These are phyloP conservation scores for Tetraneura akinire DNA, from an alignment of 1,140 invertebrate species.

Conservation along the genomic window DNA sequence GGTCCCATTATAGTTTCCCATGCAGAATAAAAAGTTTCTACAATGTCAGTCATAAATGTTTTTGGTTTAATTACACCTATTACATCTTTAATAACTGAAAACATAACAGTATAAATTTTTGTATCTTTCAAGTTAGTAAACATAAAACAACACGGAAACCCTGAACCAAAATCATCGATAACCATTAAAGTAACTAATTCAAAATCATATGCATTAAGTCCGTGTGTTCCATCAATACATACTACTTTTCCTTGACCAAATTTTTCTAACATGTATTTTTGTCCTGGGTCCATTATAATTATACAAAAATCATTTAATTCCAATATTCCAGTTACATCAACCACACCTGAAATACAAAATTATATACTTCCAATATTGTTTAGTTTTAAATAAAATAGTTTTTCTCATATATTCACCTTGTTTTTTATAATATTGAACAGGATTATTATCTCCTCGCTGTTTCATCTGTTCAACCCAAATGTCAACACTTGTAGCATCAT, in stretches of 20 bases:
- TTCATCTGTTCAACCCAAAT: background rate
- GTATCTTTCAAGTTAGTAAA: conserved; percentile 22
- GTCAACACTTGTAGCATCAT: background rate
- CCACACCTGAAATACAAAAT: background rate
- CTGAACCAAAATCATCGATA: conserved; percentile 17
- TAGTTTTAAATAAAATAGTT: background rate
- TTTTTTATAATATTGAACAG: background rate
- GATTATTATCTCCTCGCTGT: background rate
- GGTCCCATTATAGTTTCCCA: background rate
- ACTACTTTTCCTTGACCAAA: background rate
- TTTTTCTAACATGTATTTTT: background rate
- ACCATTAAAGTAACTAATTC: conserved; percentile 20
- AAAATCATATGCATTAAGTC: conserved; percentile 31
- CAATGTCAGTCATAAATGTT: background rate
- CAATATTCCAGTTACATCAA: background rate
- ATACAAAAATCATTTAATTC: background rate
- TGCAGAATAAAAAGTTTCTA: conserved; percentile 14
- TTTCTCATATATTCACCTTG: background rate
- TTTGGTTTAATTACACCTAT: background rate
- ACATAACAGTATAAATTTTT: conserved; percentile 1
- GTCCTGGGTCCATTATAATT: background rate
- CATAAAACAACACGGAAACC: too few species aligned
- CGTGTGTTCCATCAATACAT: conserved; percentile 17
- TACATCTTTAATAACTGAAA: background rate
- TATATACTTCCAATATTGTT: background rate